phyloP scores from a whole-genome alignment of 2,797 vertebrate species.

The Liasis olivaceus region DNA sequence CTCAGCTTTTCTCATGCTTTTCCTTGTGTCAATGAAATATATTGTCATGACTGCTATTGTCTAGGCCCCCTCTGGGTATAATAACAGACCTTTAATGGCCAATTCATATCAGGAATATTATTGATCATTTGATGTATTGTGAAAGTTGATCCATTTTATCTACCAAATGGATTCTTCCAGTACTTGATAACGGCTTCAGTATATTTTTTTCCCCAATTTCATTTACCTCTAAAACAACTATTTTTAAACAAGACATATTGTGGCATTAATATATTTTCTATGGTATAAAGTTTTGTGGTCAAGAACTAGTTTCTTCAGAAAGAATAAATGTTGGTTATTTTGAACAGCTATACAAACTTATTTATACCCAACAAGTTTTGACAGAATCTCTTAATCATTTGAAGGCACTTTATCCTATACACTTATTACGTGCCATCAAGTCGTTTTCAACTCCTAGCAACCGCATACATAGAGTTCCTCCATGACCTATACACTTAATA shows the following conservation, averaged over 20 bases:
- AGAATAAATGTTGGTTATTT: neutral
- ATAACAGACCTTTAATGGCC: constrained; percentile 33
- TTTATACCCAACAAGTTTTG: neutral
- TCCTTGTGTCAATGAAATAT: constrained; percentile 27
- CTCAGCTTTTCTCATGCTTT: constrained; percentile 43
- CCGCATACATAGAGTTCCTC: neutral
- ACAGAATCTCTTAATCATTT: neutral
- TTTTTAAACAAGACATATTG: neutral
- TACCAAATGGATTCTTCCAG: constrained; percentile 32
- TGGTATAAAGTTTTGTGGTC: neutral
- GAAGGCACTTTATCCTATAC: neutral
- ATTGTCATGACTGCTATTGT: neutral
- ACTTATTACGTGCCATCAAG: neutral
- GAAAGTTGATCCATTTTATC: constrained; percentile 39
- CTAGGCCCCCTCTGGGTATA: neutral
- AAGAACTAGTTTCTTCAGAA: neutral
- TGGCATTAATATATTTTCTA: neutral
- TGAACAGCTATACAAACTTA: neutral
- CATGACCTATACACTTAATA: neutral
- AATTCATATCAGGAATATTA: neutral
- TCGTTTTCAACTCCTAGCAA: neutral
- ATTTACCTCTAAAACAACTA: neutral
- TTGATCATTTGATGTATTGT: constrained; percentile 24
- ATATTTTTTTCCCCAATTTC: neutral
- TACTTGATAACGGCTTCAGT: constrained; percentile 22